These are phyloP conservation scores for Axinella damicornis DNA, from an alignment of 37 sponge, comb jelly and placozoan species.

Conservation along the genomic window DNA sequence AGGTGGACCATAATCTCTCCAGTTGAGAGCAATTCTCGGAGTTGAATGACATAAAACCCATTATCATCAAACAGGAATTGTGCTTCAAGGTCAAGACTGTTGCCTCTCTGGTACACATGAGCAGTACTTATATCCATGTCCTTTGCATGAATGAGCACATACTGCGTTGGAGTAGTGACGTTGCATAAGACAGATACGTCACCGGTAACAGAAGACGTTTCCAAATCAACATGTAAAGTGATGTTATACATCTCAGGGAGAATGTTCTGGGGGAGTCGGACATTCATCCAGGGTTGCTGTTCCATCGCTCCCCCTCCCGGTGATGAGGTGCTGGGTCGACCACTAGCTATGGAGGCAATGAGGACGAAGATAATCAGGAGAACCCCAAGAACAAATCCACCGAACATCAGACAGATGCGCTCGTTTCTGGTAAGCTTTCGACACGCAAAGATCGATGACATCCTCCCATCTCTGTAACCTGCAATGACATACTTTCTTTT, in stretches of 20 bases:
- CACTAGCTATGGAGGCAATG: slow-evolving; percentile 23
- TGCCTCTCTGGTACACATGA: not conserved
- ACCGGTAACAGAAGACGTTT: slow-evolving; percentile 56
- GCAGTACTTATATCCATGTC: slow-evolving; percentile 60
- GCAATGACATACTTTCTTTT: slow-evolving; percentile 13
- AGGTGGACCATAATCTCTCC: slow-evolving; percentile 21
- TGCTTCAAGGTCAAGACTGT: not conserved
- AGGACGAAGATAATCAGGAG: slow-evolving; percentile 34
- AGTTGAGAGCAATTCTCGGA: not conserved
- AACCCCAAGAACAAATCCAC: slow-evolving; percentile 23
- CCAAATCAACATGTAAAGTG: slow-evolving; percentile 62
- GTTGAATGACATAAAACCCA: slow-evolving; percentile 66
- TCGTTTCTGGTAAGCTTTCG: slow-evolving; percentile 33
- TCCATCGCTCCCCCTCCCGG: not conserved
- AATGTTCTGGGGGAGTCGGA: slow-evolving; percentile 71
- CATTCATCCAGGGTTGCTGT: slow-evolving; percentile 54
- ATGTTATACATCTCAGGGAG: slow-evolving; percentile 64
- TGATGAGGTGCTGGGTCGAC: not conserved
- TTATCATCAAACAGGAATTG: slow-evolving; percentile 19
- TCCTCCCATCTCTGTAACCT: too few species aligned
- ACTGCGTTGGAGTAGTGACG: slow-evolving; percentile 26
- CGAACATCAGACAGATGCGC: slow-evolving; percentile 47
- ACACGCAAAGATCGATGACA: too few species aligned
- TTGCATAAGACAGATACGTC: slow-evolving; percentile 28
- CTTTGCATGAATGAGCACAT: slow-evolving; percentile 68